phyloP scores from a whole-genome alignment of 2,113 vertebrate genomes.

The Malurus alboscapulatus region DNA sequence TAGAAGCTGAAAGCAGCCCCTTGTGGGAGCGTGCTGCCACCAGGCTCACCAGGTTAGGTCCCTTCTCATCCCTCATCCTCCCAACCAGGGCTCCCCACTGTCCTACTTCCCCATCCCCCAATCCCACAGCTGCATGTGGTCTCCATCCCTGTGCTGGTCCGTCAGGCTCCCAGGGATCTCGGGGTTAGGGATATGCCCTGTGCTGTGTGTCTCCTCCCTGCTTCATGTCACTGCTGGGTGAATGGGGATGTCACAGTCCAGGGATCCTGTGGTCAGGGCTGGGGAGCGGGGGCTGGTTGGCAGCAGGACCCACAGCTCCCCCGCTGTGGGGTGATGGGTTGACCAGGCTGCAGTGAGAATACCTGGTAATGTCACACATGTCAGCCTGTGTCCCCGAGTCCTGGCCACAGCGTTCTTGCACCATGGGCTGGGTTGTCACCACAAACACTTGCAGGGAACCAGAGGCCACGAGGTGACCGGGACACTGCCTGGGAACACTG shows the following conservation, averaged over 20 bases:
- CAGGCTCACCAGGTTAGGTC: background rate
- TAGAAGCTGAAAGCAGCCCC: background rate
- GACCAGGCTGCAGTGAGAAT: background rate
- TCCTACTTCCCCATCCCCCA: background rate
- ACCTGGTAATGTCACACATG: background rate
- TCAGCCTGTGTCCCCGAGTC: background rate
- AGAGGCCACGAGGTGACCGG: background rate
- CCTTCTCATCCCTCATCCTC: fast-evolving
- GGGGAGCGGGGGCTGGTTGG: fast-evolving
- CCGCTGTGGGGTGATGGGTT: fast-evolving
- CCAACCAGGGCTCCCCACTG: fast-evolving
- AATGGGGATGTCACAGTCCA: fast-evolving
- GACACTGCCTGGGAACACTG: background rate
- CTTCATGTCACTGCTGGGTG: fast-evolving
- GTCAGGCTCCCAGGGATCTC: background rate
- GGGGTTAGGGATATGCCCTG: background rate
- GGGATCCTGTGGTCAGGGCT: background rate
- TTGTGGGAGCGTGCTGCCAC: background rate
- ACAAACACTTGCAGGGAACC: background rate
- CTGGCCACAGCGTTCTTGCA: background rate
- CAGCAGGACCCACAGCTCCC: background rate
- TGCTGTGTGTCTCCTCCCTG: fast-evolving
- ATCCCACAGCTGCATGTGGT: background rate
- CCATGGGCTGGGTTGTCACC: background rate
- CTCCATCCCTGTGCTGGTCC: background rate